Conservation (phyloP, 2,888 invertebrate genomes). For the Pharmacophagus antenor region DNA sequence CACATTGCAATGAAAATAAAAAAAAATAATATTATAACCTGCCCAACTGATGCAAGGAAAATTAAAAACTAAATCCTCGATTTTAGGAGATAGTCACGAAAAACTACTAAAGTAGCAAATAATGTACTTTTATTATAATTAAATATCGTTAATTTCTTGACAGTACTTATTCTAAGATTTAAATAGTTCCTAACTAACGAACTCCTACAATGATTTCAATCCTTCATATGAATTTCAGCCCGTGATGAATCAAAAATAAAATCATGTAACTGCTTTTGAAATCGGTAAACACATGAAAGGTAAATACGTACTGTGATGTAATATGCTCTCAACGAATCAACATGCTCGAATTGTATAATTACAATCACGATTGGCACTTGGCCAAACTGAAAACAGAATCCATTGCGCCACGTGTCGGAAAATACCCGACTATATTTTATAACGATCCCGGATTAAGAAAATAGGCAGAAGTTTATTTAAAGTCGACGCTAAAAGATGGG, state of each 20-base stretch:
- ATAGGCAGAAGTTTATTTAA: not conserved
- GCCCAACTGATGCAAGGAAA: too few species aligned
- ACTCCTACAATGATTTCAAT: not conserved
- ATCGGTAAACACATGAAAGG: slow-evolving; percentile 16
- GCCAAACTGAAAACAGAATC: slow-evolving; percentile 43
- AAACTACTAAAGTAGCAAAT: too few species aligned
- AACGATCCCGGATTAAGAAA: slow-evolving; percentile 16
- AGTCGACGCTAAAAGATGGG: not conserved
- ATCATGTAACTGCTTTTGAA: slow-evolving; percentile 9
- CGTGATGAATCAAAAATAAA: slow-evolving; percentile 8
- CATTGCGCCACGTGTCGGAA: slow-evolving; percentile 42
- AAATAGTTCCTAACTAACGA: too few species aligned
- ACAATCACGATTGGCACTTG: slow-evolving; percentile 41
- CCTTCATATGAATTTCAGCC: not conserved
- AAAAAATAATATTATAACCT: too few species aligned
- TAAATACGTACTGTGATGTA: slow-evolving; percentile 29
- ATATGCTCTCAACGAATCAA: slow-evolving; percentile 24
- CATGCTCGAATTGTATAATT: slow-evolving; percentile 35
- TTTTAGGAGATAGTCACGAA: too few species aligned
- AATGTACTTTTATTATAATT: too few species aligned
- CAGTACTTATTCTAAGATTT: too few species aligned
- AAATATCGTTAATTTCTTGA: too few species aligned
- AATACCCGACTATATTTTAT: slow-evolving; percentile 40
- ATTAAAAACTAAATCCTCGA: too few species aligned
- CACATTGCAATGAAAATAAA: too few species aligned